Evolutionary conservation across 2,888 invertebrate genomes (phyloP).

Genomic region (Autographa gamma): DNA sequence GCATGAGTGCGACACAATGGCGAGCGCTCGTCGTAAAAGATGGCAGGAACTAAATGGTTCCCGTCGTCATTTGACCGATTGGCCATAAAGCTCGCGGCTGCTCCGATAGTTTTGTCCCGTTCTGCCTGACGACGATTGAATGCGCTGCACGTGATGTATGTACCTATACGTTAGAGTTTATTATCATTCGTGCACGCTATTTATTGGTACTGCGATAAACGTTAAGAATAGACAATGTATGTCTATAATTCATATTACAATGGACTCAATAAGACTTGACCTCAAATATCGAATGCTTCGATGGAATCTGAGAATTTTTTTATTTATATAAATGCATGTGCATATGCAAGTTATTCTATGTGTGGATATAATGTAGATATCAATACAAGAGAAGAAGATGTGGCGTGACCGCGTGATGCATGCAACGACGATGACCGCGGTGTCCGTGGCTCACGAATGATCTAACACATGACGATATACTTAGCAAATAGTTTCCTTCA

Average conservation of each 20-base stretch:
- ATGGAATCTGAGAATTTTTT: conserved; percentile 48
- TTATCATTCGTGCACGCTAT: conserved; percentile 66
- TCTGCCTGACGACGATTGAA: conserved; percentile 70
- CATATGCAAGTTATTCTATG: neutral
- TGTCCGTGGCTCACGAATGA: conserved; percentile 52
- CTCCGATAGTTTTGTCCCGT: conserved; percentile 65
- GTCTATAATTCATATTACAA: conserved; percentile 55
- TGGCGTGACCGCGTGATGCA: conserved; percentile 45
- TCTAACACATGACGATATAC: conserved; percentile 35
- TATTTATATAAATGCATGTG: neutral
- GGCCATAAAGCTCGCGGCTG: conserved; percentile 72
- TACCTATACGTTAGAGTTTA: conserved; percentile 67
- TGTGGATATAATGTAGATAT: conserved; percentile 34
- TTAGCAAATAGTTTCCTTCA: conserved; percentile 18
- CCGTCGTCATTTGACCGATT: conserved; percentile 78
- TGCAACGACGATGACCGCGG: conserved; percentile 53
- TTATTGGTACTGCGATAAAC: conserved; percentile 62
- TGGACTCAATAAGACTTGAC: conserved; percentile 49
- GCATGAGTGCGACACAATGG: conserved; percentile 70
- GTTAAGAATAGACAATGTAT: conserved; percentile 55
- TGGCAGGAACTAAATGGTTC: conserved; percentile 81
- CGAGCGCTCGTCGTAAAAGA: conserved; percentile 73
- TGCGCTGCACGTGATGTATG: conserved; percentile 69
- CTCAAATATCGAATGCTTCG: conserved; percentile 54
- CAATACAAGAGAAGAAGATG: conserved; percentile 32